Base-by-base conservation (phyloP, 1,140 invertebrate genomes). In the Rhagoletis zephyria region DNA sequence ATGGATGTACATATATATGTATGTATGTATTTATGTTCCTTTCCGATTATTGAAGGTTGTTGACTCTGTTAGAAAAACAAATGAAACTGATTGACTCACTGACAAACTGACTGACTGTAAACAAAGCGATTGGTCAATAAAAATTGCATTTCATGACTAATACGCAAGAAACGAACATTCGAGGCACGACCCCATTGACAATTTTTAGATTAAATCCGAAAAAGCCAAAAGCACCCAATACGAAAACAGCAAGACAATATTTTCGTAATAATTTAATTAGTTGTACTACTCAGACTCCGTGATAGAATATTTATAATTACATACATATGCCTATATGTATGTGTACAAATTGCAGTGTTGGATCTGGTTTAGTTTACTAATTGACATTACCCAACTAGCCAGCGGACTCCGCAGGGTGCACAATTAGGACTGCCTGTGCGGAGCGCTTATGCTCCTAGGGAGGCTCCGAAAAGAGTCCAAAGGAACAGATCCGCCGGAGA, bases 121-220 rank as follows among this genome's bases (percentile, higher is more conserved):
- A 74, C 67, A 74, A 74, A 42, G 67, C 67, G 40, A 74, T 74
- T 74, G 67, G 67, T n/a, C 67, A 74, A 74, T 74, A 74, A 74
- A 74, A 74, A 74, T 74, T 74, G 67, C 67, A 74, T 74, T 74
- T 74, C 67, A 74, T 16, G 14, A 45, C 12, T 74, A 14, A 48
- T 42, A 48, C 16, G 40, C 67, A n/a, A 48, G 45, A 74, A 74
- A 63, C 7, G 16, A 63, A 63, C 10, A 48, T 12, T 2, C 42
- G 16, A 74, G 40, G 45, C 67, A 74, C 67, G 67, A 74, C 40
- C 67, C 40, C 67, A 74, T 74, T 74, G 67, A 45, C 67, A 70
- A 45, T 74, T 74, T 74, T 40, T 3, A 67, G 30, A 7, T 40
- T 74, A 14, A 14, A 7, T 7, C 51, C 51, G 5, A 56, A 56